These are phyloP conservation scores for Cydia splendana DNA, from an alignment of 1,140 invertebrate genomes.

Conservation along the genomic window DNA sequence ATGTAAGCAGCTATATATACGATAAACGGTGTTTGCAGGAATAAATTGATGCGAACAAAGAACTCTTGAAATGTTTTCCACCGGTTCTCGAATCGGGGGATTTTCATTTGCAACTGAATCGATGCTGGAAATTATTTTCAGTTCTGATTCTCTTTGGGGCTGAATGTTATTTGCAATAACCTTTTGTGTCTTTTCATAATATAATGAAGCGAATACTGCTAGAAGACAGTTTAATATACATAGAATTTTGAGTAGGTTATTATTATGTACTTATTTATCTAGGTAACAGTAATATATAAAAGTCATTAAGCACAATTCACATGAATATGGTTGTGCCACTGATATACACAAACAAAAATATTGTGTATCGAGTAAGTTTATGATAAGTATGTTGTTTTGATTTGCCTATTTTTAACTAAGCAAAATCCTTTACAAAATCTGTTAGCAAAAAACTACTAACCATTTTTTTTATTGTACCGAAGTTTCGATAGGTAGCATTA, in stretches of 20 bases:
- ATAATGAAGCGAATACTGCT: neutral
- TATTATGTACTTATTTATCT: neutral
- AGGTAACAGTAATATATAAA: too few species aligned
- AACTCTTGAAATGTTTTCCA: conserved; percentile 29
- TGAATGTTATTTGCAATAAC: conserved; percentile 8
- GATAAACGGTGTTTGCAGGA: conserved; percentile 29
- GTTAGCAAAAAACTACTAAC: too few species aligned
- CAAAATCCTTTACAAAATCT: too few species aligned
- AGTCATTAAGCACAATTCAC: too few species aligned
- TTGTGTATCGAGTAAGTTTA: too few species aligned
- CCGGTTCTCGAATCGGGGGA: conserved; percentile 9
- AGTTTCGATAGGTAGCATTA: too few species aligned
- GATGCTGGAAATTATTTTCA: conserved; percentile 25
- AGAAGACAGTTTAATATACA: neutral
- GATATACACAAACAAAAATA: too few species aligned
- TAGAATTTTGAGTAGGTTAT: neutral
- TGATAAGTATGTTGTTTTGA: too few species aligned
- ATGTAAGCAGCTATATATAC: conserved; percentile 40
- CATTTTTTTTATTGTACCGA: too few species aligned
- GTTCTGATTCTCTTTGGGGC: neutral
- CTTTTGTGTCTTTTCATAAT: conserved; percentile 2
- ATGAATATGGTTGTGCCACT: too few species aligned
- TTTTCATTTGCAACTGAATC: conserved; percentile 29
- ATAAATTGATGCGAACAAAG: conserved; percentile 31
- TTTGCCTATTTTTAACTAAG: too few species aligned